Evolutionary conservation across 64 coral and sea anemone species (phyloP).

Genomic region (Montipora efflorescens): DNA sequence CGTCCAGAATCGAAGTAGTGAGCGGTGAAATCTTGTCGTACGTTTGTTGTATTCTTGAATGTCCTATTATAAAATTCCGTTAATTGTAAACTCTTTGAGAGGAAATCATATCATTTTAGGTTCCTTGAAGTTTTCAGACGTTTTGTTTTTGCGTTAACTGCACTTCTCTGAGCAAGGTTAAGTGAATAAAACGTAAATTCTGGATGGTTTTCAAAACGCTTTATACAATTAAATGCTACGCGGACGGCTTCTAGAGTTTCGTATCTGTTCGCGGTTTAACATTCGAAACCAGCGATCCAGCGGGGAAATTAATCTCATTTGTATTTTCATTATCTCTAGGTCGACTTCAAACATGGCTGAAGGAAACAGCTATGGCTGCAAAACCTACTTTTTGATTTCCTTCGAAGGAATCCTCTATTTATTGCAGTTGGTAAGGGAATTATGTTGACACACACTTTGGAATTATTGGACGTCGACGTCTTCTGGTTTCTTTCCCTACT

Average conservation of each 20-base stretch:
- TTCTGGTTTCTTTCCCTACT: neutral
- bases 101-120: no score
- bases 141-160: no score
- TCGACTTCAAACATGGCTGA: slow-evolving; percentile 42
- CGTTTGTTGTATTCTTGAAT: no score
- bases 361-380: slow-evolving; percentile 64
- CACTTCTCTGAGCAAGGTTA: neutral
- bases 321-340: slow-evolving; percentile 12
- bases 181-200: neutral
- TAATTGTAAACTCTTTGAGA: neutral
- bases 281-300: neutral
- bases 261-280: slow-evolving; percentile 4
- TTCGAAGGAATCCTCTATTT: slow-evolving; percentile 68
- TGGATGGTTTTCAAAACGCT: neutral
- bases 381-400: slow-evolving; percentile 64
- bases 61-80: no score
- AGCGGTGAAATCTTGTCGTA: no score
- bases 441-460: no score
- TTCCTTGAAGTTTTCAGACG: no score
- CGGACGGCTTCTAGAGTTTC: neutral
- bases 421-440: slow-evolving; percentile 16
- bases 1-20: no score
- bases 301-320: neutral
- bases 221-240: no score
- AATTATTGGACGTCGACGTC: no score